Conservation (phyloP, 1,140 invertebrate species). For the Drosophila virilis region DNA sequence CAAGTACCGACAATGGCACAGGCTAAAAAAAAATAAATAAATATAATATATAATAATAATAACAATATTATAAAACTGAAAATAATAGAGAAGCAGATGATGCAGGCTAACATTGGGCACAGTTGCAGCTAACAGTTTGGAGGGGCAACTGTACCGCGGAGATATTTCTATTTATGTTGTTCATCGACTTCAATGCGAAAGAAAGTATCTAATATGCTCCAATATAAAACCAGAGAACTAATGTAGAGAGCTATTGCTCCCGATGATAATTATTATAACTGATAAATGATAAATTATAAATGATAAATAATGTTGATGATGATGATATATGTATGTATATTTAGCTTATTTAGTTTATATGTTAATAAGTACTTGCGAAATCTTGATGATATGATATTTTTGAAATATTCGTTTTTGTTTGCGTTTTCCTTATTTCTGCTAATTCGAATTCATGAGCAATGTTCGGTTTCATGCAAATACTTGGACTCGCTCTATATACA, state of each 20-base stretch:
- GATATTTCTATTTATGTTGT: no score
- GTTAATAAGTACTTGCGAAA: constrained; percentile 67
- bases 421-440: constrained; percentile 25
- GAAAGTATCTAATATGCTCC: constrained; percentile 43
- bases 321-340: constrained; percentile 68
- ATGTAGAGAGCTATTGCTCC: constrained; percentile 41
- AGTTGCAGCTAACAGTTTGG: constrained; percentile 17
- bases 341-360: constrained; percentile 75
- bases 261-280: constrained; percentile 40
- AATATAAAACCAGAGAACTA: constrained; percentile 36
- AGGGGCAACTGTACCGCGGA: constrained; percentile 24
- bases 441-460: constrained; percentile 45
- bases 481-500: constrained; percentile 29
- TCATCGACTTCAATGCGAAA: no score
- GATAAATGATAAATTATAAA: constrained; percentile 40
- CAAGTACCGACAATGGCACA: constrained; percentile 42
- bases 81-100: constrained; percentile 2
- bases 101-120: constrained; percentile 28
- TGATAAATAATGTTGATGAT: constrained; percentile 42
- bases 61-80: neutral
- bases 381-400: constrained; percentile 54
- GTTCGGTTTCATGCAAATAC: constrained; percentile 8
- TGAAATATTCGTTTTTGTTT: constrained; percentile 30
- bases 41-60: neutral
- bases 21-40: no score